Percentiles rank a stretch among this genome's conserved stretches.
Evolutionary conservation across 2,888 invertebrate species (phyloP).

Genomic region (Carpatolechia fugitivella): DNA sequence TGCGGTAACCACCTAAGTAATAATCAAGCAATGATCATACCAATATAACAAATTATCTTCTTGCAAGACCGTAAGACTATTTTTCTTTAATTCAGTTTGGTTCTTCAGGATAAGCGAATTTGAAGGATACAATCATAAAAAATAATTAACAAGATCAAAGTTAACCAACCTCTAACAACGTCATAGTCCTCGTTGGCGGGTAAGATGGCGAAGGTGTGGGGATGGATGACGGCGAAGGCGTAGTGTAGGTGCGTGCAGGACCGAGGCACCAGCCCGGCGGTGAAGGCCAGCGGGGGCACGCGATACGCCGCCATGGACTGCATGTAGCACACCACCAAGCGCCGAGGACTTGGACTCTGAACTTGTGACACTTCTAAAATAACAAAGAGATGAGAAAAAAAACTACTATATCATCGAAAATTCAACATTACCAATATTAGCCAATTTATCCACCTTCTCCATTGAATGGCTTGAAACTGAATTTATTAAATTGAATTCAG

Average conservation of each 20-base stretch:
- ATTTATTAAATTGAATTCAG: too few relatives aligned
- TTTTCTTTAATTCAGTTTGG: too few relatives aligned
- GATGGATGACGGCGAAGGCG: slow-evolving; percentile 84
- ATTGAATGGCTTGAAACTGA: too few relatives aligned
- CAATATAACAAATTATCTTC: too few relatives aligned
- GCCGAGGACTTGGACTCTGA: slow-evolving; percentile 40
- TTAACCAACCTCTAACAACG: slow-evolving; percentile 81
- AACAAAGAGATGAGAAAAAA: background rate
- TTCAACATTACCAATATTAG: too few relatives aligned
- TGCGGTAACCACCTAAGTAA: slow-evolving; percentile 84
- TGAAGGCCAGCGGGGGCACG: slow-evolving; percentile 82
- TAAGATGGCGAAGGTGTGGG: slow-evolving; percentile 80
- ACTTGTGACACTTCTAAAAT: slow-evolving; percentile 61
- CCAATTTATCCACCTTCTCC: too few relatives aligned
- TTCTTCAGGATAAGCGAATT: too few relatives aligned
- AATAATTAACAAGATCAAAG: too few relatives aligned
- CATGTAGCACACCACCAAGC: slow-evolving; percentile 83
- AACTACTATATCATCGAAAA: background rate
- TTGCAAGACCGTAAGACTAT: too few relatives aligned
- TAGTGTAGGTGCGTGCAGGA: slow-evolving; percentile 88
- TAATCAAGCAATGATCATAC: too few relatives aligned
- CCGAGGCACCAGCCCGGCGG: slow-evolving; percentile 81
- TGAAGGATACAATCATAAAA: too few relatives aligned
- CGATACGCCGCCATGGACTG: slow-evolving; percentile 84
- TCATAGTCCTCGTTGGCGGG: slow-evolving; percentile 85